Base-by-base conservation (phyloP, 1,140 invertebrate genomes). In the Gryon sp. region DNA sequence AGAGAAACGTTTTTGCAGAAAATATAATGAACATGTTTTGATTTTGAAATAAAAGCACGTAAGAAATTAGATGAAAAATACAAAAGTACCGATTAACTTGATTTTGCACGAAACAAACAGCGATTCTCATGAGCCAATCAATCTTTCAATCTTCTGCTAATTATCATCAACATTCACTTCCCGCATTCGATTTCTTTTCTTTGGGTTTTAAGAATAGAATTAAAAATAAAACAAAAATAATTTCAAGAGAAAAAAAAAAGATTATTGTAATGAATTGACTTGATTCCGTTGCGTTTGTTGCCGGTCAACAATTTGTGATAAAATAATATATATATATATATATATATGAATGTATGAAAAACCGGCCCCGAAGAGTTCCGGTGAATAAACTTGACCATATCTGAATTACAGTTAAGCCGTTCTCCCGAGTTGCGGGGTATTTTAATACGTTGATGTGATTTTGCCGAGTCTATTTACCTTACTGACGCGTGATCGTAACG, bases 361-460 rank as follows among this genome's bases (percentile, higher is more conserved):
- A 69, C 63, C 65, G 57, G 65, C 43, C 57, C 38, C 73, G 36
- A 63, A 69, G 57, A 50, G 65, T 69, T 76, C 63, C 57, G 59
- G 73, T 63, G 57, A 69, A 76, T 76, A 70, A 76, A 70, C 74
- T 63, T 70, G 74, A 65, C 65, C 66, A 76, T 70, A 76, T 76
- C 66, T 65, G 66, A 70, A 70, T 66, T 76, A 76, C 65, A 70
- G 74, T 76, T 76, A 76, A 76, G 46, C 40, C 30, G 34, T 43
- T 60, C 52, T 16, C 52, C 30, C 48, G 19, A n/a, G 12, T 24
- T 38, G 28, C 63, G 26, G 48, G 34, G 73, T 20, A 69, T 76
- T 70, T 76, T 65, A 76, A 69, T 76, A 76, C 65, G 28, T 19
- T 14, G 15, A 52, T 69, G 50, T 63, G 55, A 68, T 76, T 68